Evolutionary conservation across 2,113 vertebrate genomes (phyloP), one percentile per base, ranked within the genome.

Genomic region (Zosterops japonicus): DNA sequence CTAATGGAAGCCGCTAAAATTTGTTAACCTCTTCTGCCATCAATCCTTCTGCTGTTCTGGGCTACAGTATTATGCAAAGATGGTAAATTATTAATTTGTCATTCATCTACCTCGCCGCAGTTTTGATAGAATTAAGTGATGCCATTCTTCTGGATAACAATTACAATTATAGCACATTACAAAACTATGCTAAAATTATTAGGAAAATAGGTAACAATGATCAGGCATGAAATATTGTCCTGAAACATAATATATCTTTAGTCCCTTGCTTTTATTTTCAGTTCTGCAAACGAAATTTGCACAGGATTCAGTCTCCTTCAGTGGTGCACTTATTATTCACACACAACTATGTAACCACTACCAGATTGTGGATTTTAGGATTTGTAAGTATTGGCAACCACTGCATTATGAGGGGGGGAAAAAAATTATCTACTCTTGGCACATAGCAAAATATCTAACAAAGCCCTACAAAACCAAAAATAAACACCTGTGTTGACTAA

Each of bases 41-140:
- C 97, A 98, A 98, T 98, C 98, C 97, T 98, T 93, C 97, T 93
- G 97, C 95, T 97, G 93, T 89, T 96, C 91, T 52, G 80, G 87
- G 91, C 97, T 95, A 61, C 96, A 98, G 97, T 98, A 98, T 98
- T 99, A 98, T 98, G 98, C 98, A 99, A 98, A 98, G 98, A 97
- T 97, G 91, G 98, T 99, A 98, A 99, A 99, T 99, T 98, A 99
- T 99, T 99, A 98, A 99, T 98, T 96, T 96, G 88, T 97, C 98
- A 98, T 98, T 98, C 98, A 98, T 99, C 98, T 97, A 98, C 98
- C 97, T 98, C 96, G 95, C 94, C 90, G 56, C 94, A 95, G 97
- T 97, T 97, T 96, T 95, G 98, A 98, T 97, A 96, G 98, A 99
- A 98, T 98, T 98, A 98, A 98, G 93, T 28, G 75, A 97, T 96